These are phyloP conservation scores for Trogon surrucura DNA, from an alignment of 2,113 vertebrate species.

Conservation along the genomic window DNA sequence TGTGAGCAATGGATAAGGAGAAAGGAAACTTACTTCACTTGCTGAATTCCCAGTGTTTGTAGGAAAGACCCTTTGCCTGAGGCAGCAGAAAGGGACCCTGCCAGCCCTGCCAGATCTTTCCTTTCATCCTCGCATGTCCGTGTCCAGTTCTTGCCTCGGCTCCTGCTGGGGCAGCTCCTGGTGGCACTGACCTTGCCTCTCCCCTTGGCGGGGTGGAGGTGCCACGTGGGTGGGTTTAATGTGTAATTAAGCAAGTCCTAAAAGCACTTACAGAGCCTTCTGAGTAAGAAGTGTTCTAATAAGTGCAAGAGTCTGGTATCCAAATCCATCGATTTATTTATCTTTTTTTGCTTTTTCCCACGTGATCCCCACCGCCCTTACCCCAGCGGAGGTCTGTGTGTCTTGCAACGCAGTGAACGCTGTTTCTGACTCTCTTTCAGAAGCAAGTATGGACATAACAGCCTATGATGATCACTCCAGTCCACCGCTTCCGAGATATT, in stretches of 20 bases:
- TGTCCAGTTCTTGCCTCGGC: neutral
- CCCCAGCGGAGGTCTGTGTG: rapidly evolving
- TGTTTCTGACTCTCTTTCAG: constrained; percentile 72
- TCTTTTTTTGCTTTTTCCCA: neutral
- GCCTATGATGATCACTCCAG: constrained; percentile 88
- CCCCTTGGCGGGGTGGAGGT: neutral
- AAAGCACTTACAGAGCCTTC: constrained; percentile 6
- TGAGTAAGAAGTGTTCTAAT: neutral
- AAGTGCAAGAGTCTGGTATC: neutral
- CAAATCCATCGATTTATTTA: neutral
- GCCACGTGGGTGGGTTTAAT: neutral
- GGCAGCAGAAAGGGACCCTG: neutral
- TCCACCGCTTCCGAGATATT: constrained; percentile 92
- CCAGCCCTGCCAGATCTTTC: neutral
- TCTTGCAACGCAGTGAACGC: neutral
- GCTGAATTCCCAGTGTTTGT: neutral
- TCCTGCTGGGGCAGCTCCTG: neutral
- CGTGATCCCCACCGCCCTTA: rapidly evolving
- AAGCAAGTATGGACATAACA: constrained; percentile 82
- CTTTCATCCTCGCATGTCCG: rapidly evolving
- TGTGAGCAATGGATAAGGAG: neutral
- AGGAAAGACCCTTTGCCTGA: neutral
- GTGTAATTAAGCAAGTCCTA: constrained; percentile 11
- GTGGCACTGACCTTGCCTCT: neutral
- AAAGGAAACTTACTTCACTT: neutral